Evolutionary conservation across 2,797 vertebrate genomes (phyloP).

Genomic region (Phoeniculus purpureus): DNA sequence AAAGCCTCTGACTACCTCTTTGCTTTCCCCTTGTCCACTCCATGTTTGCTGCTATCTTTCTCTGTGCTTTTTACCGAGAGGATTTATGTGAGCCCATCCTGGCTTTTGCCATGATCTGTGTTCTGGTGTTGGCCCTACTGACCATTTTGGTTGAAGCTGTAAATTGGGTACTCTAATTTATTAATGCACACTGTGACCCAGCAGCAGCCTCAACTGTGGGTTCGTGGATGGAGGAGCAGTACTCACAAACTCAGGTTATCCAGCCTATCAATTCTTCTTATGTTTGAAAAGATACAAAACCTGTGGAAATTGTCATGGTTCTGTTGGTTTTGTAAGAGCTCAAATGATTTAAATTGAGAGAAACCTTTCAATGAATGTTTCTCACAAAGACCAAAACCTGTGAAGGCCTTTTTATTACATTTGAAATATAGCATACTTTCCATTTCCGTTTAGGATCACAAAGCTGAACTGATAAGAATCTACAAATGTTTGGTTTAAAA

Average conservation of each 20-base stretch:
- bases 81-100: not conserved
- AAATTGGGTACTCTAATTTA: constrained; percentile 60
- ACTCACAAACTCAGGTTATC: not conserved
- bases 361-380: not conserved
- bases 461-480: not conserved
- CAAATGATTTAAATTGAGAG: not conserved
- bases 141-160: constrained; percentile 37
- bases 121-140: constrained; percentile 31
- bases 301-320: not conserved
- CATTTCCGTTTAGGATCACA: not conserved
- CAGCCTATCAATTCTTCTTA: not conserved
- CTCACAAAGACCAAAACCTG: not conserved
- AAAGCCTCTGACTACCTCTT: not conserved
- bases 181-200: constrained; percentile 17
- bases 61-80: not conserved
- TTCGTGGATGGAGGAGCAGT: not conserved
- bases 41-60: accelerated
- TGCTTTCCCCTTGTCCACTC: not conserved
- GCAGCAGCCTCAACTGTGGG: not conserved
- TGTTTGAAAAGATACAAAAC: not conserved
- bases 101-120: not conserved
- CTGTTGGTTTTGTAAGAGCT: not conserved
- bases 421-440: not conserved
- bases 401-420: not conserved
- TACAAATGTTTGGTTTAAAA: not conserved